These are phyloP conservation scores for Calliphora vicina DNA, from an alignment of 1,140 invertebrate genomes.

Conservation along the genomic window DNA sequence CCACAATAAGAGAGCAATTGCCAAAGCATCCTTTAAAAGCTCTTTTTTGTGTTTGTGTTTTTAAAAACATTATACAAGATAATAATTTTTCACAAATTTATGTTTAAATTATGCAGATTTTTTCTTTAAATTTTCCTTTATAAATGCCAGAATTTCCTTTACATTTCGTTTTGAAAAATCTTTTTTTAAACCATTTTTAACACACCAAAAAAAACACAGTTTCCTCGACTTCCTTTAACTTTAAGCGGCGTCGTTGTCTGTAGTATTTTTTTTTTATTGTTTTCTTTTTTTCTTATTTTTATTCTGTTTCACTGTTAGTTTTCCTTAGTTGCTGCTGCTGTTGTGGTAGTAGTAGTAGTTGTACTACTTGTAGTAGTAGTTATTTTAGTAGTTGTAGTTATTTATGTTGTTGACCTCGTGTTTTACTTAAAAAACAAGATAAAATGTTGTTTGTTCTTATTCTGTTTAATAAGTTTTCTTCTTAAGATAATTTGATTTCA, in stretches of 20 bases:
- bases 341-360: background rate
- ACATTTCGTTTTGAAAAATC: no score
- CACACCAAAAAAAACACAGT: no score
- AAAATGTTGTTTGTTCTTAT: background rate
- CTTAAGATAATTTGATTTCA: background rate
- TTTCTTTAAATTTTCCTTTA: no score
- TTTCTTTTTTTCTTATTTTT: background rate
- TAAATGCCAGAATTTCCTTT: no score
- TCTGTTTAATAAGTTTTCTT: background rate
- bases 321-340: background rate
- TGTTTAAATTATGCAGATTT: no score
- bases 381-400: background rate
- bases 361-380: background rate
- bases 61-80: no score
- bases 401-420: slow-evolving; percentile 8
- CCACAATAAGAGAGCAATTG: no score
- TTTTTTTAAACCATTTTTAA: no score
- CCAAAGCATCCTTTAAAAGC: no score
- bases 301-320: background rate
- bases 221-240: background rate
- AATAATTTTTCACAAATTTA: no score
- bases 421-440: background rate
- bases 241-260: background rate
- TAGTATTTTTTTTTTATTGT: background rate
- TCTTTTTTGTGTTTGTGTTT: no score